phyloP scores from a whole-genome alignment of 2,113 vertebrate genomes.

The Otus sunia region DNA sequence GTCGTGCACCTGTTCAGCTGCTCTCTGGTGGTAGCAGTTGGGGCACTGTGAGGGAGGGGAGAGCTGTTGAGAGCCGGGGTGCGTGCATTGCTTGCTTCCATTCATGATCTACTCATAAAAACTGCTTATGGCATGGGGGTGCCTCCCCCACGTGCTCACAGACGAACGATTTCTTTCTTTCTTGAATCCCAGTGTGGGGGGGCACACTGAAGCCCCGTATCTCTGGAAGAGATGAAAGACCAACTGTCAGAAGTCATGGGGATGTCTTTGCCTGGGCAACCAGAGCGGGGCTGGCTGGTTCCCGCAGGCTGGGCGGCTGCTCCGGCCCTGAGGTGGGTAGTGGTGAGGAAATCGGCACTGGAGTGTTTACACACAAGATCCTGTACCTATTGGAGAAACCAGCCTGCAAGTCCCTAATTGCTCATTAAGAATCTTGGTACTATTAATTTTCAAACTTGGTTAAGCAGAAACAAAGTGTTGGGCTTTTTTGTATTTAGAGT shows the following conservation, averaged over 20 bases:
- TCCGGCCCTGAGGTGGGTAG: accelerated
- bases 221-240: background rate
- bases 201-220: background rate
- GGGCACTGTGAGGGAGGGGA: background rate
- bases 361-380: background rate
- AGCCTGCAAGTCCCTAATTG: background rate
- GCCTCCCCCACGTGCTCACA: background rate
- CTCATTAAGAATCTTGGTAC: background rate
- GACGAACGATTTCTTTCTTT: background rate
- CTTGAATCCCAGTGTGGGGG: background rate
- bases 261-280: background rate
- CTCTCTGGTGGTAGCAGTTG: background rate
- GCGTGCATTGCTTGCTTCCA: accelerated
- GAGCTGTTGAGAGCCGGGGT: background rate
- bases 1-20: background rate
- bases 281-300: background rate
- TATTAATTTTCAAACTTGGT: background rate
- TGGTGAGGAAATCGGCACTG: background rate
- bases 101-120: background rate
- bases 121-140: background rate
- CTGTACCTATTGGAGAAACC: background rate
- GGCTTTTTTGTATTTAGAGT: background rate
- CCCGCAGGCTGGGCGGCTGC: background rate
- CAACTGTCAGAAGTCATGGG: background rate
- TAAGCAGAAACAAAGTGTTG: background rate